phyloP scores from a whole-genome alignment of 2,113 vertebrate species.

The Odontesthes bonariensis region DNA sequence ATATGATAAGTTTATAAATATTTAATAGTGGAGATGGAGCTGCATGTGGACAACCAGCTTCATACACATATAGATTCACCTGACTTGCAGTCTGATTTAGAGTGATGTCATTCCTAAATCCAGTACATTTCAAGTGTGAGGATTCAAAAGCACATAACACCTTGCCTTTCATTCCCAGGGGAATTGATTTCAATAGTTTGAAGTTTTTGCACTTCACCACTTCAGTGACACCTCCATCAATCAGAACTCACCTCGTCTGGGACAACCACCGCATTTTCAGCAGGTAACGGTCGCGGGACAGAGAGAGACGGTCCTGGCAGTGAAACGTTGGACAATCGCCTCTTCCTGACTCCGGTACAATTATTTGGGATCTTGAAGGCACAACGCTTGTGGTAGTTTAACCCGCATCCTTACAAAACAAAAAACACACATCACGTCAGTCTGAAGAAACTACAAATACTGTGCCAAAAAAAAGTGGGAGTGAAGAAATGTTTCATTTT shows the following conservation, averaged over 20 bases:
- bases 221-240: not conserved
- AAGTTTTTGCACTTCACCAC: not conserved
- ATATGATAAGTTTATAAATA: slow-evolving; percentile 58
- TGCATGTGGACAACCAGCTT: slow-evolving; percentile 16
- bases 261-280: slow-evolving; percentile 84
- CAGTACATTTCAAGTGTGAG: not conserved
- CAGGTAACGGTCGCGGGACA: slow-evolving; percentile 87
- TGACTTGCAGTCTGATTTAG: slow-evolving; percentile 31
- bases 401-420: slow-evolving; percentile 89
- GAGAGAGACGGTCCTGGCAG: slow-evolving; percentile 92
- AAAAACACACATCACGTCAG: slow-evolving; percentile 22
- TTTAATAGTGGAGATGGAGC: slow-evolving; percentile 36
- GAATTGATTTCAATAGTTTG: not conserved
- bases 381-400: slow-evolving; percentile 98
- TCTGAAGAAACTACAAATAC: not conserved
- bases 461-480: not conserved
- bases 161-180: not conserved
- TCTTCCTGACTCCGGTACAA: slow-evolving; percentile 94
- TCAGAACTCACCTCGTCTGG: slow-evolving; percentile 88
- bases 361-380: slow-evolving; percentile 99
- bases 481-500: slow-evolving; percentile 11
- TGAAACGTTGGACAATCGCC: slow-evolving; percentile 94
- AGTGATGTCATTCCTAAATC: slow-evolving; percentile 17
- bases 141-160: slow-evolving; percentile 3
- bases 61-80: slow-evolving; percentile 28